A percentile compares a stretch with the other conserved stretches of the same genome.
Evolutionary conservation across 1,140 invertebrate species (phyloP).

Genomic region (Cyrtorhinus lividipennis): DNA sequence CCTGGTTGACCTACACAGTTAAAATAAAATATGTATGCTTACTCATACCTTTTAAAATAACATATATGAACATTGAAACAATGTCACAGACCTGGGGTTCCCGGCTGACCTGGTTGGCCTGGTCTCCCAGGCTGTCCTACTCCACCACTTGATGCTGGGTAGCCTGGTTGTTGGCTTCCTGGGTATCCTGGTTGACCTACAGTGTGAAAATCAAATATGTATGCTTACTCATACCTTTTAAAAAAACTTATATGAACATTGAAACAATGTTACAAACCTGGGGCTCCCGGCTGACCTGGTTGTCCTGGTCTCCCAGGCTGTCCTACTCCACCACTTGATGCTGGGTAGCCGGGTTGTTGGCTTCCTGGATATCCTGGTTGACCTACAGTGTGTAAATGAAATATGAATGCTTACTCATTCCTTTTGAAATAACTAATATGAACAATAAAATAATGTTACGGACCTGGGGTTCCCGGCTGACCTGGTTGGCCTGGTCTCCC

Average conservation of each 20-base stretch:
- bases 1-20: constrained; percentile 23
- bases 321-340: constrained; percentile 7
- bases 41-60: too few relatives aligned
- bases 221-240: too few relatives aligned
- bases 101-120: constrained; percentile 22
- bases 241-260: too few relatives aligned
- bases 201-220: too few relatives aligned
- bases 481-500: constrained; percentile 25
- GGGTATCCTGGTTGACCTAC: constrained; percentile 21
- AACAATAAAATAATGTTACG: too few relatives aligned
- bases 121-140: constrained; percentile 19
- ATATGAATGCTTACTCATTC: too few relatives aligned
- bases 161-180: constrained; percentile 19
- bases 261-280: too few relatives aligned
- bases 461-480: constrained; percentile 23
- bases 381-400: too few relatives aligned
- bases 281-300: constrained; percentile 20
- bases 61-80: too few relatives aligned
- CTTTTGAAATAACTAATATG: too few relatives aligned
- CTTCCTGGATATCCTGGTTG: constrained; percentile 21
- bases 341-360: constrained; percentile 19
- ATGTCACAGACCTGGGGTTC: constrained; percentile 22
- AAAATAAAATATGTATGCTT: too few relatives aligned
- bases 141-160: constrained; percentile 15
- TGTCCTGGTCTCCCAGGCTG: constrained; percentile 20